These are phyloP conservation scores for Smutsia temminckii DNA, from an alignment of 2,797 vertebrate species.

Conservation along the genomic window DNA sequence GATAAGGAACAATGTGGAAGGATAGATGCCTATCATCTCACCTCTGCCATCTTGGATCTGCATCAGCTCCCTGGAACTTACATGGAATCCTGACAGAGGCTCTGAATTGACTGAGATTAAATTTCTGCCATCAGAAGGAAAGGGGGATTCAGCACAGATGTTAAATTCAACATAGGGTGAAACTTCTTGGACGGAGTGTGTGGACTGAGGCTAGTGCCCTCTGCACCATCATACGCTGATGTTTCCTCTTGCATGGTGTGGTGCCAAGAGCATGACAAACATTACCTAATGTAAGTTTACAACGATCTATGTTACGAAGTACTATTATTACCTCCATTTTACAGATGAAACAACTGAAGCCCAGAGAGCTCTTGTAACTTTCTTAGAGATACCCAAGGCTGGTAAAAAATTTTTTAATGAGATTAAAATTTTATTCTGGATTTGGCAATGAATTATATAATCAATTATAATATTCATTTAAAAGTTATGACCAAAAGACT, in stretches of 20 bases:
- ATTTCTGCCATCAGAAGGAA: neutral
- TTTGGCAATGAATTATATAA: conserved; percentile 69
- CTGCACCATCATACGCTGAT: neutral
- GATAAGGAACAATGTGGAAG: neutral
- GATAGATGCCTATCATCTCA: neutral
- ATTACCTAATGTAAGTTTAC: neutral
- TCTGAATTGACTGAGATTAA: neutral
- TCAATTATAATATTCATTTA: conserved; percentile 74
- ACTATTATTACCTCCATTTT: neutral
- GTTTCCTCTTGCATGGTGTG: neutral
- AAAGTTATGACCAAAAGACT: conserved; percentile 78
- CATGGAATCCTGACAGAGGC: neutral
- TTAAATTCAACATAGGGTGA: neutral
- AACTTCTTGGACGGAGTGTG: neutral
- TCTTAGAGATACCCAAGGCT: neutral
- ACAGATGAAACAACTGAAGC: neutral
- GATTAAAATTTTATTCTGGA: conserved; percentile 69
- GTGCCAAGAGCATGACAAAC: neutral
- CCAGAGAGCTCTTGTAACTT: neutral
- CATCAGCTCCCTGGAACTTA: neutral
- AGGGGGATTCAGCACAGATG: neutral
- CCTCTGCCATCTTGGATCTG: neutral
- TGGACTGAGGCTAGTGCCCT: neutral
- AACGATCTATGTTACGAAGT: neutral
- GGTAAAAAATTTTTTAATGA: conserved; percentile 41